These are phyloP conservation scores for Drosophila cardini DNA, from an alignment of 1,140 invertebrate genomes.

Conservation along the genomic window DNA sequence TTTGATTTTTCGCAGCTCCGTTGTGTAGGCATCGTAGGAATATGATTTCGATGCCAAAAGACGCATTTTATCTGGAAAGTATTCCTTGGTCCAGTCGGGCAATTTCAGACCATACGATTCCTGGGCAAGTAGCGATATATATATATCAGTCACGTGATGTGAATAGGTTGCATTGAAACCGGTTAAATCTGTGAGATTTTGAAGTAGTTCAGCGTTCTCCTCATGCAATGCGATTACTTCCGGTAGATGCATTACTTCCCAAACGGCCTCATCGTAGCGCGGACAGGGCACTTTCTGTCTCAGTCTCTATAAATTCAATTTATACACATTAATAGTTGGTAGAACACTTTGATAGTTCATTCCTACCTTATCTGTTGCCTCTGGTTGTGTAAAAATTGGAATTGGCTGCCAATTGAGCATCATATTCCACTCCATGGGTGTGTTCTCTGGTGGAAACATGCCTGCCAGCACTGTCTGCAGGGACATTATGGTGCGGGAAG, in stretches of 20 bases:
- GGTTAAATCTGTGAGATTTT: conserved; percentile 86
- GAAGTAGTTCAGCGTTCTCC: conserved; percentile 85
- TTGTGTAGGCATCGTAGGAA: conserved; percentile 87
- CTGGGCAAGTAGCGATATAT: conserved; percentile 87
- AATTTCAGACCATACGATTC: conserved; percentile 86
- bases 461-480: conserved; percentile 90
- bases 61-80: conserved; percentile 87
- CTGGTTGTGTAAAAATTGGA: conserved; percentile 88
- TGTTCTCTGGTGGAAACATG: conserved; percentile 87
- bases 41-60: conserved; percentile 86
- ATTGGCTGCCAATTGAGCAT: conserved; percentile 91
- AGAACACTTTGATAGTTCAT: not conserved
- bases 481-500: conserved; percentile 91
- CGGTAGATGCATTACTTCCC: conserved; percentile 84
- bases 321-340: not conserved
- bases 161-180: conserved; percentile 86
- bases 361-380: conserved; percentile 86
- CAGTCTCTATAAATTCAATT: conserved; percentile 81
- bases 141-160: conserved; percentile 87
- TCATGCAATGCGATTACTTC: conserved; percentile 85
- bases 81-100: conserved; percentile 87
- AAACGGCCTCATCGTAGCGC: conserved; percentile 86
- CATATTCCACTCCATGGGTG: conserved; percentile 87
- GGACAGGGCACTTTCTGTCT: conserved; percentile 86
- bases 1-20: conserved; percentile 87